A percentile compares a stretch with the other conserved stretches of the same genome.
Conservation (phyloP, 37 sponge, comb jelly and placozoan species). For the Tethya wilhelma region DNA sequence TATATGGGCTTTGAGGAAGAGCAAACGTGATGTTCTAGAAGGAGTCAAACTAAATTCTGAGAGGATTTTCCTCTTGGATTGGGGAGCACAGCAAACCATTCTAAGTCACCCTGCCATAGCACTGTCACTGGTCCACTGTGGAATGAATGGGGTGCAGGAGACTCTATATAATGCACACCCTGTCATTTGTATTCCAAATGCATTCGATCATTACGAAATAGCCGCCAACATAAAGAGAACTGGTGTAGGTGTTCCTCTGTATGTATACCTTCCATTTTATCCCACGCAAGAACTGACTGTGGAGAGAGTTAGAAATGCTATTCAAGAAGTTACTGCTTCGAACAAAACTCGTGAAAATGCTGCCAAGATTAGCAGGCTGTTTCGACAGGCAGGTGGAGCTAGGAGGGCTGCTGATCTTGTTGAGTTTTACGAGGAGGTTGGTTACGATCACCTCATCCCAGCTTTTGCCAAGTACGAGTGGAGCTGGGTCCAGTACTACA, state of each 20-base stretch:
- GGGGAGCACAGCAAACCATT: conserved; percentile 45
- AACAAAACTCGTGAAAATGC: not conserved
- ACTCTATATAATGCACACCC: conserved; percentile 38
- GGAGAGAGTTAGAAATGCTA: not conserved
- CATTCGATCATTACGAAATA: conserved; percentile 33
- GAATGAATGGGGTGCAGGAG: conserved; percentile 29
- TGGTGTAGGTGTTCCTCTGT: conserved; percentile 10
- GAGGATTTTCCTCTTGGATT: conserved; percentile 31
- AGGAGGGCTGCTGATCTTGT: conserved; percentile 52
- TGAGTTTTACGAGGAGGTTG: conserved; percentile 56
- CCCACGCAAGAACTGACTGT: not conserved
- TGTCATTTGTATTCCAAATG: conserved; percentile 36
- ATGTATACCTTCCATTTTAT: not conserved
- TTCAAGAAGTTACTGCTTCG: not conserved
- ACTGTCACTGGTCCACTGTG: conserved; percentile 54
- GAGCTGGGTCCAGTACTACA: no score
- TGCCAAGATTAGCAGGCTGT: conserved; percentile 9
- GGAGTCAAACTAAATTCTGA: conserved; percentile 17
- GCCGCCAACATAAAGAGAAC: conserved; percentile 14
- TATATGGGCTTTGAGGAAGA: conserved; percentile 40
- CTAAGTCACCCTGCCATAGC: conserved; percentile 35
- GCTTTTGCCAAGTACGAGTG: no score
- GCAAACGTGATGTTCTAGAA: conserved; percentile 19
- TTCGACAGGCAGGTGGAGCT: conserved; percentile 43
- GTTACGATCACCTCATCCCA: conserved; percentile 31